phyloP scores from a whole-genome alignment of 1,140 invertebrate genomes.

The Venturia canescens region DNA sequence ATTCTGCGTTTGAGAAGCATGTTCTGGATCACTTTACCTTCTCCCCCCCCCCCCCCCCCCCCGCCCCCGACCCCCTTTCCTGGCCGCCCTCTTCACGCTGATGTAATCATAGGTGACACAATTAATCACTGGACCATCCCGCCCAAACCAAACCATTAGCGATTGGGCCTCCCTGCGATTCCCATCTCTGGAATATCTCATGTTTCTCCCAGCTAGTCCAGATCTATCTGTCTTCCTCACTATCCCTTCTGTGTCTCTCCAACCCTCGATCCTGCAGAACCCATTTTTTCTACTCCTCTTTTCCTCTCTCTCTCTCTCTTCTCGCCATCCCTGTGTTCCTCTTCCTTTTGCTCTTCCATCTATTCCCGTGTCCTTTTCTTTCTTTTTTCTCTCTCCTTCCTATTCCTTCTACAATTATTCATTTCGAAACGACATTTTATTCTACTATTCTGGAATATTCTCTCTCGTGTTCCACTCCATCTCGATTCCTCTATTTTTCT shows the following conservation, averaged over 20 bases:
- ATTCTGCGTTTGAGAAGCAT: conserved; percentile 18
- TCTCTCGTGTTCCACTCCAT: too few relatives aligned
- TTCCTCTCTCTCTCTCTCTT: neutral
- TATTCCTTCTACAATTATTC: too few relatives aligned
- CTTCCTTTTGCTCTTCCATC: neutral
- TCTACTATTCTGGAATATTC: too few relatives aligned
- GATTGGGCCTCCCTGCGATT: conserved; percentile 31
- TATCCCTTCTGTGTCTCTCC: neutral
- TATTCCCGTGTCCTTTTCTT: neutral
- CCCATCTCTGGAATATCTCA: conserved; percentile 20
- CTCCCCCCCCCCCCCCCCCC: conserved; percentile 3
- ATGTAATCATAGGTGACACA: conserved; percentile 51
- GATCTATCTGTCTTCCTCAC: neutral
- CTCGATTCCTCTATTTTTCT: neutral
- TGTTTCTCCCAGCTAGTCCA: conserved; percentile 9
- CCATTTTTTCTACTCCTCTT: neutral
- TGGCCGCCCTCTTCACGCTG: conserved; percentile 1
- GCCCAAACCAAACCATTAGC: conserved; percentile 44
- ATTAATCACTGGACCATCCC: conserved; percentile 44
- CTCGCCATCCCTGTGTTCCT: too few relatives aligned
- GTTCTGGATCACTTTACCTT: conserved; percentile 2
- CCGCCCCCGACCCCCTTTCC: neutral
- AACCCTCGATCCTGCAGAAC: neutral
- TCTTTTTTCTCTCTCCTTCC: neutral
- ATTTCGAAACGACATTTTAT: too few relatives aligned